Evolutionary conservation across 2,113 vertebrate species (phyloP).

Genomic region (Erinaceus europaeus): DNA sequence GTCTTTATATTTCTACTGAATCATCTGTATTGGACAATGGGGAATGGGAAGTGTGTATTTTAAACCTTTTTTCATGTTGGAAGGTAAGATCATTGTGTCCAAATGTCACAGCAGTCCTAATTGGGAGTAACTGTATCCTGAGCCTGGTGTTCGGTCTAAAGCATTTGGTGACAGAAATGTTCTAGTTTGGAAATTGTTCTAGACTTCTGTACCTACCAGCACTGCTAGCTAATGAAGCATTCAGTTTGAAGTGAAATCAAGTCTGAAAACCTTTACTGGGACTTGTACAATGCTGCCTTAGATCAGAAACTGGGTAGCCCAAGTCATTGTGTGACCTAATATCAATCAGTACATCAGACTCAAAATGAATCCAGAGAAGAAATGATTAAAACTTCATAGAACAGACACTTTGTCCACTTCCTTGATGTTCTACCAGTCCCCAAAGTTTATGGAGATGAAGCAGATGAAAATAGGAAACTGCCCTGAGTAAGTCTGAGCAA

Average conservation of each 20-base stretch:
- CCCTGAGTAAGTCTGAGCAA: background rate
- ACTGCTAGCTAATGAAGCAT: background rate
- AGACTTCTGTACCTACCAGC: background rate
- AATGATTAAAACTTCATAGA: background rate
- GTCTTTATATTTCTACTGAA: background rate
- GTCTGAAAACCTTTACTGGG: no score
- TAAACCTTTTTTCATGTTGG: background rate
- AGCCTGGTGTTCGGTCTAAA: background rate
- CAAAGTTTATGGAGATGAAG: background rate
- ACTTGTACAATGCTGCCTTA: no score
- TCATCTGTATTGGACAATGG: background rate
- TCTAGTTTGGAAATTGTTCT: background rate
- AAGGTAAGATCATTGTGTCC: background rate
- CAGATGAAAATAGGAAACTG: background rate
- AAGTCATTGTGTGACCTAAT: no score
- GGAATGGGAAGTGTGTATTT: fast-evolving
- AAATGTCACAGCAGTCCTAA: background rate
- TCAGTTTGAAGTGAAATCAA: background rate
- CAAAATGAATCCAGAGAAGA: background rate
- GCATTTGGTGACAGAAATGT: background rate
- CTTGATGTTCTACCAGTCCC: background rate
- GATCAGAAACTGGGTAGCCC: background rate
- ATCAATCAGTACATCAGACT: no score
- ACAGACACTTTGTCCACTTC: background rate
- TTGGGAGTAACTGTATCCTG: background rate